Evolutionary conservation across 1,140 invertebrate genomes (phyloP).

Genomic region (Pseudomyrmex flavicornis): DNA sequence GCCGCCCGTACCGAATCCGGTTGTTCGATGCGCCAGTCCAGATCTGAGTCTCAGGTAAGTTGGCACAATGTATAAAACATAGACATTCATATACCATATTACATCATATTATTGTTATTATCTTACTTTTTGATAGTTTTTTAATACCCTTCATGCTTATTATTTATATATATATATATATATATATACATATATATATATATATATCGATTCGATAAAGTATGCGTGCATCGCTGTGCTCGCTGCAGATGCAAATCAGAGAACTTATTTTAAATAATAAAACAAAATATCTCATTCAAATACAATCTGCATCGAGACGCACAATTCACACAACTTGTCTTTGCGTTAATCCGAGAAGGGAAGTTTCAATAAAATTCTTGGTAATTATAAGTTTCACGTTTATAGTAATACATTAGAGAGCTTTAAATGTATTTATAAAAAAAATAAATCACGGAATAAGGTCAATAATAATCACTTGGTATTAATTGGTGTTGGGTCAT

Average conservation of each 20-base stretch:
- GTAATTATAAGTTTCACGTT: conserved; percentile 22
- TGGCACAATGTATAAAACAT: conserved; percentile 5
- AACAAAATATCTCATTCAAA: not conserved
- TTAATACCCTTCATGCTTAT: conserved; percentile 31
- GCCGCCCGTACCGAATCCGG: conserved; percentile 91
- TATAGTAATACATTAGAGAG: conserved; percentile 60
- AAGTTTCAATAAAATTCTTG: not conserved
- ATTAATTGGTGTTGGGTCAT: conserved; percentile 79
- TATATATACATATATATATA: conserved; percentile 36
- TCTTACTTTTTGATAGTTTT: conserved; percentile 26
- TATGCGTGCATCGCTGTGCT: not conserved
- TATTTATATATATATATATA: not conserved
- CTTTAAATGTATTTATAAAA: conserved; percentile 62
- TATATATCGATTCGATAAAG: not conserved
- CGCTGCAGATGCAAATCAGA: not conserved
- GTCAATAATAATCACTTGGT: conserved; percentile 69
- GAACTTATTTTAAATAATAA: not conserved
- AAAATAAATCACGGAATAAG: conserved; percentile 52
- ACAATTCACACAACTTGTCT: not conserved
- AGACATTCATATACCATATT: conserved; percentile 44
- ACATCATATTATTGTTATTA: conserved; percentile 59
- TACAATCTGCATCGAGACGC: not conserved
- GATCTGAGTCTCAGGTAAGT: conserved; percentile 95
- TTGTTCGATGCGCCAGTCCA: conserved; percentile 95
- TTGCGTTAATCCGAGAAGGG: not conserved